These are phyloP conservation scores for Orbicella faveolata DNA, from an alignment of 64 coral and sea anemone species.

Conservation along the genomic window DNA sequence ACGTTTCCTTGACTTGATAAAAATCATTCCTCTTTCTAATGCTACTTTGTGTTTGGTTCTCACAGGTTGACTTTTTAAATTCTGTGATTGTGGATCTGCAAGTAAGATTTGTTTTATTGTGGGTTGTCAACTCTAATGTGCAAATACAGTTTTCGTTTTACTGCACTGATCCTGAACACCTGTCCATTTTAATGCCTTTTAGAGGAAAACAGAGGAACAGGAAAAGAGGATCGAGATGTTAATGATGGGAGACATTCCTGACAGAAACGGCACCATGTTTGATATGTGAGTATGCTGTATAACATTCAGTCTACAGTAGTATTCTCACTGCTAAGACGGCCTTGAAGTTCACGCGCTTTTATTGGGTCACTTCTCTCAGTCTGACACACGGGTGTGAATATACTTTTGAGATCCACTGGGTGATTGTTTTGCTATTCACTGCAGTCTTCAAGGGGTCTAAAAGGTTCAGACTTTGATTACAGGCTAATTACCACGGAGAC, in stretches of 20 bases:
- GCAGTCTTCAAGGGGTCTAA: too few relatives aligned
- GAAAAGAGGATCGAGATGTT: constrained; percentile 71
- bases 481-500: too few relatives aligned
- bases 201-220: constrained; percentile 86
- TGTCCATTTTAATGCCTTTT: constrained; percentile 1
- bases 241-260: constrained; percentile 46
- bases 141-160: background rate
- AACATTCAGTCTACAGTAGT: too few relatives aligned
- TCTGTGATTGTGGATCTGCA: constrained; percentile 71
- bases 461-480: too few relatives aligned
- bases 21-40: too few relatives aligned
- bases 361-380: too few relatives aligned
- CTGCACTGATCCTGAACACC: background rate
- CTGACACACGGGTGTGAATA: too few relatives aligned
- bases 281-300: background rate
- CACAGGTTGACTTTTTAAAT: constrained; percentile 67
- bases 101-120: background rate
- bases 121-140: background rate
- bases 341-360: too few relatives aligned
- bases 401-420: too few relatives aligned
- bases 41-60: background rate
- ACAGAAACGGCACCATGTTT: constrained; percentile 55
- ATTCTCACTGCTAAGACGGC: background rate
- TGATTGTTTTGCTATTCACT: too few relatives aligned
- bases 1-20: too few relatives aligned